These are phyloP conservation scores for Habrosyne pyritoides DNA, from an alignment of 2,888 invertebrate genomes.

Conservation along the genomic window DNA sequence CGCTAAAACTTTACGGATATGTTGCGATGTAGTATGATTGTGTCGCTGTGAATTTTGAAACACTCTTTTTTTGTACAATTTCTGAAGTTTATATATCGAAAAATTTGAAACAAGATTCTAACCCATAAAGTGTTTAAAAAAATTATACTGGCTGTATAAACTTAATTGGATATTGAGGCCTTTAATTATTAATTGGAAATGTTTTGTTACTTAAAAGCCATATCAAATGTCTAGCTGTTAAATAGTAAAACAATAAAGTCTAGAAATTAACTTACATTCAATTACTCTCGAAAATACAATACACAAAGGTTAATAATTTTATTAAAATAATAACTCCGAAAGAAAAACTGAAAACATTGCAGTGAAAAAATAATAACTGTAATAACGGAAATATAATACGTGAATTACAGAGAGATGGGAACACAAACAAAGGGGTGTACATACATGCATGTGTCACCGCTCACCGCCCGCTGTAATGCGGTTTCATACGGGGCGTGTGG, in stretches of 20 bases:
- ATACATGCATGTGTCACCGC: constrained; percentile 27
- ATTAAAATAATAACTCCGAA: neutral
- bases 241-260: no score
- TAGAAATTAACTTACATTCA: neutral
- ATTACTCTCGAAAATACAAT: neutral
- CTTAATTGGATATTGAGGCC: no score
- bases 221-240: no score
- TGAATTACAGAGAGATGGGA: neutral
- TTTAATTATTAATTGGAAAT: no score
- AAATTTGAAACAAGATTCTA: neutral
- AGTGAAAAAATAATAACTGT: neutral
- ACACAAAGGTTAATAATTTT: neutral
- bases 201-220: no score
- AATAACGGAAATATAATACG: constrained; percentile 1
- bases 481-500: constrained; percentile 32
- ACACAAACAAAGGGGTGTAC: constrained; percentile 4
- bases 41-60: constrained; percentile 14
- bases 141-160: no score
- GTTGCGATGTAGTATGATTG: constrained; percentile 29
- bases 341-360: neutral
- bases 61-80: neutral
- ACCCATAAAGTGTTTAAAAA: no score
- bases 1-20: constrained; percentile 29
- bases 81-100: neutral
- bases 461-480: constrained; percentile 21